Percentiles rank a stretch among this genome's conserved stretches.
phyloP scores from a whole-genome alignment of 1,140 invertebrate genomes.

The Ctenoplectra terminalis region DNA sequence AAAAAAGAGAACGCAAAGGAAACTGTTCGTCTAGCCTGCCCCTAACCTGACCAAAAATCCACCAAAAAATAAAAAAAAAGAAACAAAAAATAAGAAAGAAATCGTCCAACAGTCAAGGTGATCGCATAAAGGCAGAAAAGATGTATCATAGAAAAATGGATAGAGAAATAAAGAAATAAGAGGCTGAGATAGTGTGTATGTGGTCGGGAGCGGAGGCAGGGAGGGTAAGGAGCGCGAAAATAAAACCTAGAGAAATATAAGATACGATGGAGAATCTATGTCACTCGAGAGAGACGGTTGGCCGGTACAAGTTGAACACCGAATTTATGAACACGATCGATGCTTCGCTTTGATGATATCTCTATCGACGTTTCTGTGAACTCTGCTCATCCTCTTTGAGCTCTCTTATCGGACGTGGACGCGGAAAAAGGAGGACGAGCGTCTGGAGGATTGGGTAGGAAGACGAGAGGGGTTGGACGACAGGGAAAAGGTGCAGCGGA shows the following conservation, averaged over 20 bases:
- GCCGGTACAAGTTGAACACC: slow-evolving; percentile 55
- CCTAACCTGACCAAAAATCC: too few relatives aligned
- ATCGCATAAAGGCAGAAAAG: not conserved
- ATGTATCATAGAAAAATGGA: slow-evolving; percentile 5
- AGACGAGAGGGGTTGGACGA: not conserved
- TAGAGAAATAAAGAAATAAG: not conserved
- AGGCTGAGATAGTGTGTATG: not conserved
- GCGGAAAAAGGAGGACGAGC: not conserved
- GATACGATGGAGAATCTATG: slow-evolving; percentile 54
- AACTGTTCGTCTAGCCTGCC: too few relatives aligned
- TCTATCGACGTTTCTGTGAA: slow-evolving; percentile 63
- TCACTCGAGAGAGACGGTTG: slow-evolving; percentile 25
- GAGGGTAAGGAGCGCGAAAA: slow-evolving; percentile 19
- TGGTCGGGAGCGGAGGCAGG: not conserved
- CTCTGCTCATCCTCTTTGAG: slow-evolving; percentile 23
- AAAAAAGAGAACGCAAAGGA: too few relatives aligned
- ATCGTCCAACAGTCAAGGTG: too few relatives aligned
- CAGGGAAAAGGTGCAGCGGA: slow-evolving; percentile 14
- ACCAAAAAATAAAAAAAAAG: not conserved
- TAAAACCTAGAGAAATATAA: slow-evolving; percentile 34
- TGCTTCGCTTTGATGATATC: slow-evolving; percentile 65
- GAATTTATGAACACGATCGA: slow-evolving; percentile 71
- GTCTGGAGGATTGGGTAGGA: not conserved
- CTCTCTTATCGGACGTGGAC: slow-evolving; percentile 24
- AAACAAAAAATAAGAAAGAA: not conserved